Conservation (phyloP, 2,888 invertebrate genomes). For the Drosophila fungiperda region DNA sequence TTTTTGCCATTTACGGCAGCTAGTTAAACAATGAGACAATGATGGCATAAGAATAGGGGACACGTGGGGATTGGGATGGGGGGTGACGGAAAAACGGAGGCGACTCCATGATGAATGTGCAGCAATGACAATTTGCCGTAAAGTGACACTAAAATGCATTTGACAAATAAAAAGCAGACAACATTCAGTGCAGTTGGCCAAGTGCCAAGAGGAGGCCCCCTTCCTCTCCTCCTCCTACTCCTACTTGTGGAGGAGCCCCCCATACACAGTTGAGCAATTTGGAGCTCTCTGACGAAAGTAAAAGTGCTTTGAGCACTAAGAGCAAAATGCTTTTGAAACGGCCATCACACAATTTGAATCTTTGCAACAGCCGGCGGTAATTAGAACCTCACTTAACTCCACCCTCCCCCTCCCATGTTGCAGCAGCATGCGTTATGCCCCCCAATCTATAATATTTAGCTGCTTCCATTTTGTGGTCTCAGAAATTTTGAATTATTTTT, state of each 20-base stretch:
- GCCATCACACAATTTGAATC: slow-evolving; percentile 48
- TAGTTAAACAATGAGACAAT: slow-evolving; percentile 55
- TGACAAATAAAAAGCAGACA: slow-evolving; percentile 60
- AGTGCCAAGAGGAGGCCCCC: slow-evolving; percentile 39
- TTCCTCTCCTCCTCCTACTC: not conserved
- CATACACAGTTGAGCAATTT: slow-evolving; percentile 38
- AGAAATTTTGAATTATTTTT: slow-evolving; percentile 17
- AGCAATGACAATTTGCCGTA: slow-evolving; percentile 60
- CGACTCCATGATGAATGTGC: slow-evolving; percentile 46
- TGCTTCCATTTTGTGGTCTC: slow-evolving; percentile 25
- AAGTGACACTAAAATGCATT: slow-evolving; percentile 74
- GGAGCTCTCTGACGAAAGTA: slow-evolving; percentile 51
- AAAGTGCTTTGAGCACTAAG: slow-evolving; percentile 37
- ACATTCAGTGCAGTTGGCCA: slow-evolving; percentile 52
- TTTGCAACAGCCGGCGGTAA: slow-evolving; percentile 56
- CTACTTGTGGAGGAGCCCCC: not conserved
- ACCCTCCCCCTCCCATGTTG: not conserved
- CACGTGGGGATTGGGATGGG: not conserved
- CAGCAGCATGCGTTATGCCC: not conserved
- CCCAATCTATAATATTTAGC: not conserved
- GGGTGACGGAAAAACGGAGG: not conserved
- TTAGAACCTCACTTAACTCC: slow-evolving; percentile 51
- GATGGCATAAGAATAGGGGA: slow-evolving; percentile 40
- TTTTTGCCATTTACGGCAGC: slow-evolving; percentile 39
- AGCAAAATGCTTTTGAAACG: slow-evolving; percentile 27